Evolutionary conservation across 2,888 invertebrate genomes (phyloP), one percentile per base, ranked within the genome.

Genomic region (Callinectes sapidus): DNA sequence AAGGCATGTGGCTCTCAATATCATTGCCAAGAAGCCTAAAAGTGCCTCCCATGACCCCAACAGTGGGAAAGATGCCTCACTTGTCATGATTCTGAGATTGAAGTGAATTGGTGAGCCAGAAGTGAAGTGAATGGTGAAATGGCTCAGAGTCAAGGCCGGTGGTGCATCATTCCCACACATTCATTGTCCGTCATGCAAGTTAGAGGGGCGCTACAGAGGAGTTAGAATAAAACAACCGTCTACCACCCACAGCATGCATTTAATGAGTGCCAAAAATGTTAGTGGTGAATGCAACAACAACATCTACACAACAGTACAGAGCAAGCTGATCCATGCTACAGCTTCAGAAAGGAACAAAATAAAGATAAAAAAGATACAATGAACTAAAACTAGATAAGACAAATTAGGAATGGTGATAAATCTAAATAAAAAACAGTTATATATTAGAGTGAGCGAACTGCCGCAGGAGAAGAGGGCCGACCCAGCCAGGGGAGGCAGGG

Each of bases 171-270:
- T 61, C 10, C 81, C 23, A 48, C 10, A 48, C 48, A 48, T 48
- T 48, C 5, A 87, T 28, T 71, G 39, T 23, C 55, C 42, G 28
- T 48, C 92, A 89, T 92, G 92, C 92, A 48, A 61, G 55, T 89
- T 92, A 77, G 54, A 92, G 89, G 86, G 13, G 32, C n/a, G n/a
- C 92, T 92, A 92, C 54, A 3, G 18, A 89, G 92, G 92, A 89
- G 14, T 92, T 89, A 85, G 85, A 92, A 92, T 92, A 55, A 92
- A 92, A 90, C 87, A 87, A 90, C 28, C 71, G 8, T 42, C 48
- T 90, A 92, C 48, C 81, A 87, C 77, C 92, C 90, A 92, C 35
- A 87, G 87, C 92, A 92, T 92, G 92, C 92, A 90, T 92, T 92
- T 92, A 92, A 92, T 92, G 61, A 86, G 90, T 87, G 90, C 77